A percentile compares a stretch with the other conserved stretches of the same genome.
phyloP scores from a whole-genome alignment of 2,888 invertebrate species.

The Limnephilus auricula region DNA sequence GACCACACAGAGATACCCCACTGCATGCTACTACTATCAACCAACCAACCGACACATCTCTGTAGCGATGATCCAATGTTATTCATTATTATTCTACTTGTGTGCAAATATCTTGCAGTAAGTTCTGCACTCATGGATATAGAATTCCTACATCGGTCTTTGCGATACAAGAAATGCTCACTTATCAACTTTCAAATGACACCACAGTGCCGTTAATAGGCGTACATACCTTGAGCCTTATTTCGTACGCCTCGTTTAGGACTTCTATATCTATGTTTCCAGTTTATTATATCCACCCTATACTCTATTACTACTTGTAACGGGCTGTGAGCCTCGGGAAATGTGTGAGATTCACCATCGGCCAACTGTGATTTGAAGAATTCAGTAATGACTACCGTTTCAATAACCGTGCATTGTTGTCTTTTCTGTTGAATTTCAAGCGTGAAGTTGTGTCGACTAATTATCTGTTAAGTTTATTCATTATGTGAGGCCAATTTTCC shows the following conservation, averaged over 20 bases:
- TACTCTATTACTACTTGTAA: not conserved
- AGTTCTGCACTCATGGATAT: not conserved
- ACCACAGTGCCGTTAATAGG: not conserved
- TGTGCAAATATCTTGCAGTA: not conserved
- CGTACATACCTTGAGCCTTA: not conserved
- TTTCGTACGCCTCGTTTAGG: not conserved
- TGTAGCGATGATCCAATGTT: not conserved
- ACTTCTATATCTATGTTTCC: constrained; percentile 13
- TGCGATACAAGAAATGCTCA: not conserved
- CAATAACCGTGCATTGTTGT: not conserved
- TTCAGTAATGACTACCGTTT: not conserved
- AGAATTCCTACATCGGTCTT: not conserved
- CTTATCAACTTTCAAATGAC: not conserved
- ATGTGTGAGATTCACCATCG: not conserved
- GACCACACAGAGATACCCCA: constrained; percentile 42
- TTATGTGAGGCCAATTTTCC: constrained; percentile 2
- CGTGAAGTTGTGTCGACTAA: not conserved
- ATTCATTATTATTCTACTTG: constrained; percentile 25
- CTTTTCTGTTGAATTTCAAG: not conserved
- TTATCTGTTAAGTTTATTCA: not conserved
- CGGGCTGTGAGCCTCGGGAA: not conserved
- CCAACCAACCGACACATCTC: constrained; percentile 8
- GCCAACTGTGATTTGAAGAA: constrained; percentile 7
- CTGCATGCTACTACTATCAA: constrained; percentile 31
- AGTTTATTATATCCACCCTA: not conserved